Percentiles rank a stretch among this genome's conserved stretches.
Conservation (phyloP, 1,140 invertebrate species). For the Lineus longissimus region DNA sequence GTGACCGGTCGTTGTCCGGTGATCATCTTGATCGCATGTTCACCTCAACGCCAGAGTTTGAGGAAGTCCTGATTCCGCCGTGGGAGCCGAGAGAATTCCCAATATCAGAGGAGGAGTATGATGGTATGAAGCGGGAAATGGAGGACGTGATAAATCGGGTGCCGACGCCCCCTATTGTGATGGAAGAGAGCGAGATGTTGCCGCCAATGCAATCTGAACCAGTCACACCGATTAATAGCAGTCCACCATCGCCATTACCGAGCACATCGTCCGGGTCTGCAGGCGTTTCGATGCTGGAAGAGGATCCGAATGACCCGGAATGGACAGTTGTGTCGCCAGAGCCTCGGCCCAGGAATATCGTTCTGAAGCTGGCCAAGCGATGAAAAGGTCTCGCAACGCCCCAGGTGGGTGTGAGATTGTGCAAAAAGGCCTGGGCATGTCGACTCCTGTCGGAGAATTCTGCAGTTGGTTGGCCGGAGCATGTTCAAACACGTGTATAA, state of each 20-base stretch:
- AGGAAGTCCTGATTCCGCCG: constrained; percentile 57
- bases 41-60: constrained; percentile 12
- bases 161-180: constrained; percentile 20
- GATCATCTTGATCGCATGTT: not conserved
- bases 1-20: not conserved
- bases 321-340: constrained; percentile 56
- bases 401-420: too few species aligned
- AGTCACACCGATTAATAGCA: constrained; percentile 16
- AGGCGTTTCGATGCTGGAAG: constrained; percentile 63
- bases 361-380: constrained; percentile 15
- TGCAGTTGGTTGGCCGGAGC: too few species aligned
- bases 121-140: constrained; percentile 63
- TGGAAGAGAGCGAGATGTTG: constrained; percentile 15
- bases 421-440: too few species aligned
- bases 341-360: constrained; percentile 1
- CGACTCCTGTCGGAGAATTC: too few species aligned
- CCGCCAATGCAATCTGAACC: constrained; percentile 14
- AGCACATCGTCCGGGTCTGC: constrained; percentile 60
- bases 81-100: constrained; percentile 74
- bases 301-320: constrained; percentile 78
- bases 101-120: constrained; percentile 65
- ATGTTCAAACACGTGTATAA: too few species aligned
- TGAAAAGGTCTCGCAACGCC: not conserved
- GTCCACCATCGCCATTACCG: constrained; percentile 34
- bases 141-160: constrained; percentile 12